These are phyloP conservation scores for Eulacestoma nigropectus DNA, from an alignment of 2,113 vertebrate genomes.

Conservation along the genomic window DNA sequence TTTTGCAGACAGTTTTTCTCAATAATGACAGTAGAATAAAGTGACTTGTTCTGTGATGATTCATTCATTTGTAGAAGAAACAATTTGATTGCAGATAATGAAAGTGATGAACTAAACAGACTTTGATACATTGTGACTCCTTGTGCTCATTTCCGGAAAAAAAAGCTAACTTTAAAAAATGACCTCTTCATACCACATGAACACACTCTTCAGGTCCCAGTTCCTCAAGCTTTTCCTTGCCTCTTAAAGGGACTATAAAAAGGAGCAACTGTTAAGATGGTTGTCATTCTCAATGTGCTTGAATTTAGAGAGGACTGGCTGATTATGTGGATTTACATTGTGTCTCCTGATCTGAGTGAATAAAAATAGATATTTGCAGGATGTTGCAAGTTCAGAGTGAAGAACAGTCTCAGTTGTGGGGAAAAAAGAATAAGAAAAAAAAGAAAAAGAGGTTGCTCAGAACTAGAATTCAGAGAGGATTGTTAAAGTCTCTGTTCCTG, in stretches of 20 bases:
- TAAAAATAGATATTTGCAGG: background rate
- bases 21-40: background rate
- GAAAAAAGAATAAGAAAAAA: background rate
- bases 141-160: background rate
- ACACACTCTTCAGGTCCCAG: background rate
- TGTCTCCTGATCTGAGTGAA: background rate
- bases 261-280: background rate
- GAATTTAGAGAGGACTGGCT: background rate
- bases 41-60: background rate
- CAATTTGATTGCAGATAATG: background rate
- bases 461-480: background rate
- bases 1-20: background rate
- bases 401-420: background rate
- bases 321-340: background rate
- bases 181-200: accelerated
- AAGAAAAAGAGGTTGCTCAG: background rate
- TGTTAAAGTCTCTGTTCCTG: background rate
- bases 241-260: background rate
- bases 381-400: background rate
- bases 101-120: background rate
- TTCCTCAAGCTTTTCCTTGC: background rate
- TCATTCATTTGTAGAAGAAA: background rate
- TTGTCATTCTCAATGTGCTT: background rate
- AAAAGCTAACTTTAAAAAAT: background rate
- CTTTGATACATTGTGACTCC: background rate